Percentiles rank a stretch among this genome's conserved stretches.
Conservation (phyloP, 2,113 vertebrate genomes). For the Tamias sibiricus region DNA sequence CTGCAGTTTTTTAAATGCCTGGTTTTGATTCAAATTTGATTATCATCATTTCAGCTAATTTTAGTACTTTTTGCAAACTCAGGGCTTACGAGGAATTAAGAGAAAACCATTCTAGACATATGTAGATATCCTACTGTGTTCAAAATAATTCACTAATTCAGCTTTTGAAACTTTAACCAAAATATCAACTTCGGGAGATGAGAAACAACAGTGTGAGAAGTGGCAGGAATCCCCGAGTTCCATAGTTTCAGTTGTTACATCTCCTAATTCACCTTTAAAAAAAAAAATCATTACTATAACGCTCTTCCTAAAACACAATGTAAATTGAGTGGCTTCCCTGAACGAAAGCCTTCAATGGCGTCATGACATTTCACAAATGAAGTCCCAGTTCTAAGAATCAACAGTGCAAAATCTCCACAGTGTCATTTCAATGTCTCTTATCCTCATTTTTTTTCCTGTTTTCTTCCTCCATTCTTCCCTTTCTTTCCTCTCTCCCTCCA, state of each 20-base stretch:
- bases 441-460: background rate
- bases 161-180: background rate
- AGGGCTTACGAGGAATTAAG: background rate
- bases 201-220: background rate
- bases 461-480: background rate
- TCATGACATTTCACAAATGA: constrained; percentile 20
- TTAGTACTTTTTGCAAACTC: constrained; percentile 19
- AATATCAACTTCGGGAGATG: background rate
- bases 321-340: background rate
- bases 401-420: background rate
- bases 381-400: background rate
- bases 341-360: background rate
- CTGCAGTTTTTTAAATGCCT: background rate
- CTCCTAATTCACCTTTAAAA: background rate
- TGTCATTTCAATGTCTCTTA: background rate
- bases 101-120: background rate
- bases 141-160: constrained; percentile 32
- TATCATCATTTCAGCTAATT: constrained; percentile 23
- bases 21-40: constrained; percentile 53
- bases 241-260: background rate
- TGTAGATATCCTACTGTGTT: background rate
- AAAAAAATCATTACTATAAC: background rate
- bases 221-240: background rate
- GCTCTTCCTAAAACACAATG: background rate
- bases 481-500: background rate